Evolutionary conservation across 2,888 invertebrate species (phyloP), one percentile per base, ranked within the genome.

Genomic region (Sipunculus nudus): DNA sequence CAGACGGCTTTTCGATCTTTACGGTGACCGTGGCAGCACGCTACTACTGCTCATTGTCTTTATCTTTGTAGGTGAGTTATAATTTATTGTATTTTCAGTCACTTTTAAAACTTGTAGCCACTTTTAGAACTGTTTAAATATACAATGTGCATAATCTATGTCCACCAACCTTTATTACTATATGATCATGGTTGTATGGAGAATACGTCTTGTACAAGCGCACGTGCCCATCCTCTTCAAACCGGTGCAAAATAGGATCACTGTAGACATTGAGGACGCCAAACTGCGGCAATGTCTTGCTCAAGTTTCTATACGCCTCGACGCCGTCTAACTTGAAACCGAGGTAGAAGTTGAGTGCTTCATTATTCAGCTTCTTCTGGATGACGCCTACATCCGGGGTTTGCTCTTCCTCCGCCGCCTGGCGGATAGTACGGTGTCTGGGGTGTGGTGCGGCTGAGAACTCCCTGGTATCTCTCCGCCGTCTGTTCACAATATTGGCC

Each of bases 311-410:
- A 46, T 62, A 67, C 8, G 39, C 47, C 23, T 29, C 29, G 8
- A 62, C 57, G 2, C 65, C 67, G 38, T 65, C 63, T 13, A 62
- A 49, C 21, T 31, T 46, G 41, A 67, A 65, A 29, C 67, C 67
- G 23, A 65, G 38, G 48, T 50, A 62, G 63, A 67, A 67, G 31
- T 38, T 23, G 13, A 60, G 41, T 26, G 53, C 41, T 8, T 49
- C 53, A 13, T 35, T 19, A 38, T 58, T 58, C 3, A 65, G 31
- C 3, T 23, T 19, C 2, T n/a, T n/a, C n/a, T n/a, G n/a, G n/a
- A n/a, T n/a, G n/a, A n/a, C n/a, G n/a, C n/a, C n/a, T n/a, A n/a
- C n/a, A n/a, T n/a, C n/a, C n/a, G n/a, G n/a, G n/a, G n/a, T 52
- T 10, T n/a, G 45, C 48, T 52, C 31, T 21, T 13, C 32, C 8